These are phyloP conservation scores for Oreohelix idahoensis DNA, from an alignment of 1,140 invertebrate genomes.

Conservation along the genomic window DNA sequence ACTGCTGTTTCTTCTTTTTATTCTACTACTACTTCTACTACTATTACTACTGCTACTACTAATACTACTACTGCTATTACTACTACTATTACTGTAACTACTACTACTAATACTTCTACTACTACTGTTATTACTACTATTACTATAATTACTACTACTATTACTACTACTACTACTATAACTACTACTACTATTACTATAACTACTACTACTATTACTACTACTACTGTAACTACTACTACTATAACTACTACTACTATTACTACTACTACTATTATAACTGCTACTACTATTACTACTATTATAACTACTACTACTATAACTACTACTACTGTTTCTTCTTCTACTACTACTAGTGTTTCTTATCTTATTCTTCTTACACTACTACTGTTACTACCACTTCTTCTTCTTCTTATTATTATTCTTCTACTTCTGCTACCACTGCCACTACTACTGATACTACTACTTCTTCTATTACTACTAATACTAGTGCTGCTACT, in stretches of 20 bases:
- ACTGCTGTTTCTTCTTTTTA: neutral
- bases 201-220: conserved; percentile 48
- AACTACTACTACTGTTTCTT: conserved; percentile 12
- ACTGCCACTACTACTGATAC: no score
- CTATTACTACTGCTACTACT: no score
- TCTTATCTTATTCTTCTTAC: neutral
- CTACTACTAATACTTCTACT: no score
- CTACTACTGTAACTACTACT: no score
- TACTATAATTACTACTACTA: neutral
- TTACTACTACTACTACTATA: neutral
- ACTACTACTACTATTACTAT: neutral
- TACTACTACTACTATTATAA: conserved; percentile 60
- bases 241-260: conserved; percentile 54
- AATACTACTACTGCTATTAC: no score
- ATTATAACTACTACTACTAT: conserved; percentile 5
- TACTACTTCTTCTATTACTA: no score
- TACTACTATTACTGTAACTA: no score
- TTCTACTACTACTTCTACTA: neutral
- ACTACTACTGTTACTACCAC: neutral
- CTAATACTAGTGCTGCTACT: no score
- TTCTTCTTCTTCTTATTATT: no score
- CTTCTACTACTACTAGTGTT: neutral
- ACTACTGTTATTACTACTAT: neutral
- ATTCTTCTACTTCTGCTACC: no score
- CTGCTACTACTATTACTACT: conserved; percentile 41